These are phyloP conservation scores for Xyrauchen texanus DNA, from an alignment of 2,113 vertebrate species.

Conservation along the genomic window DNA sequence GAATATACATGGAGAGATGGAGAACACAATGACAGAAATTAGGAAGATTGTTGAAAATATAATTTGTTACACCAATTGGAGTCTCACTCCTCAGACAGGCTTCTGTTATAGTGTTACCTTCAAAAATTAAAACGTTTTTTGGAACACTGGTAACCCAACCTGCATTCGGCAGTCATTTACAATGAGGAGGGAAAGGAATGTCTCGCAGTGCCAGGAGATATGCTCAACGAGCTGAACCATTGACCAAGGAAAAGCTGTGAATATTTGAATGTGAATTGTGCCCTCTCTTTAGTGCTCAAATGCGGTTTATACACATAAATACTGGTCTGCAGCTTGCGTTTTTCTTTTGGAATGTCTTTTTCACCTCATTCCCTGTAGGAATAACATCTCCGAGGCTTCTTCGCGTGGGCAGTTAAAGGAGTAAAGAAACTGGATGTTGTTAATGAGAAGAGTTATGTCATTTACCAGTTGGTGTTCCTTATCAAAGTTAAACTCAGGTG, in stretches of 20 bases:
- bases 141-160: no score
- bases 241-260: not conserved
- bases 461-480: conserved; percentile 48
- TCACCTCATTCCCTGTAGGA: conserved; percentile 18
- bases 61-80: not conserved
- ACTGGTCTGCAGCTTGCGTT: conserved; percentile 37
- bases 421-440: not conserved
- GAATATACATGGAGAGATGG: not conserved
- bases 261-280: not conserved
- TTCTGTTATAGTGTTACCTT: not conserved
- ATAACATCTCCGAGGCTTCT: conserved; percentile 10
- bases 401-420: not conserved
- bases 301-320: not conserved
- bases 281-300: not conserved
- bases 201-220: not conserved
- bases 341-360: not conserved
- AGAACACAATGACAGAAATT: not conserved
- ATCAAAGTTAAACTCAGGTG: conserved; percentile 73
- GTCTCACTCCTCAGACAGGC: not conserved
- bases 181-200: not conserved
- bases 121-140: no score
- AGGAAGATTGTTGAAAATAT: not conserved
- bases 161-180: not conserved
- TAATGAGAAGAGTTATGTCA: not conserved
- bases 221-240: not conserved